These are phyloP conservation scores for Origma solitaria DNA, from an alignment of 2,113 vertebrate species.

Conservation along the genomic window DNA sequence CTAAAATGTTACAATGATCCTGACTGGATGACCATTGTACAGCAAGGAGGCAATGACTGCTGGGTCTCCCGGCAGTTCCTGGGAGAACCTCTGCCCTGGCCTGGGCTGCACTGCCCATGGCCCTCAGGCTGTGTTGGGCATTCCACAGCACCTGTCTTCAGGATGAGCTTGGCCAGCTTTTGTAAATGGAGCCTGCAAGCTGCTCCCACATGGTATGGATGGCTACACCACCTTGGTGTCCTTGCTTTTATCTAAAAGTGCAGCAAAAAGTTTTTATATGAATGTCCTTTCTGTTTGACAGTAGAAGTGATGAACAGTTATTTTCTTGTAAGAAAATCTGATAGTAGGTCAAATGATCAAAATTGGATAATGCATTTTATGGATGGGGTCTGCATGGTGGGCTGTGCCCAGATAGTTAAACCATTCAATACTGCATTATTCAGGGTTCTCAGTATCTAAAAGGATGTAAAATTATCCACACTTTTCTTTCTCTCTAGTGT, in stretches of 20 bases:
- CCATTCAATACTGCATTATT: neutral
- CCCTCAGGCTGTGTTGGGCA: neutral
- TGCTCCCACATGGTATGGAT: neutral
- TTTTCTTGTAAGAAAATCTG: neutral
- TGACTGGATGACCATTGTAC: neutral
- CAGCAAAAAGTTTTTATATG: neutral
- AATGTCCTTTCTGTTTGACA: neutral
- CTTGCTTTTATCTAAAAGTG: neutral
- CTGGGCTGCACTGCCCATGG: neutral
- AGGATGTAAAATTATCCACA: neutral
- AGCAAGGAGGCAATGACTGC: neutral
- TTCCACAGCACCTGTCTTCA: neutral
- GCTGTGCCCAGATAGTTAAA: neutral
- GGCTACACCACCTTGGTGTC: accelerated
- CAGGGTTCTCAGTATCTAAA: neutral
- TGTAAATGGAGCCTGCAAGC: neutral
- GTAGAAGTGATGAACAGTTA: neutral
- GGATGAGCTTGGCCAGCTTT: neutral
- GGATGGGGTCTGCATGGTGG: neutral
- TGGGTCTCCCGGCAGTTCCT: no score
- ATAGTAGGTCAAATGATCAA: neutral
- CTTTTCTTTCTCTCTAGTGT: neutral
- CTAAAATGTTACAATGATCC: neutral
- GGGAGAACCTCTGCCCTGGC: no score
- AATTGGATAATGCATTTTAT: neutral